Evolutionary conservation across 2,888 invertebrate species (phyloP).

Genomic region (Gibbula magus): DNA sequence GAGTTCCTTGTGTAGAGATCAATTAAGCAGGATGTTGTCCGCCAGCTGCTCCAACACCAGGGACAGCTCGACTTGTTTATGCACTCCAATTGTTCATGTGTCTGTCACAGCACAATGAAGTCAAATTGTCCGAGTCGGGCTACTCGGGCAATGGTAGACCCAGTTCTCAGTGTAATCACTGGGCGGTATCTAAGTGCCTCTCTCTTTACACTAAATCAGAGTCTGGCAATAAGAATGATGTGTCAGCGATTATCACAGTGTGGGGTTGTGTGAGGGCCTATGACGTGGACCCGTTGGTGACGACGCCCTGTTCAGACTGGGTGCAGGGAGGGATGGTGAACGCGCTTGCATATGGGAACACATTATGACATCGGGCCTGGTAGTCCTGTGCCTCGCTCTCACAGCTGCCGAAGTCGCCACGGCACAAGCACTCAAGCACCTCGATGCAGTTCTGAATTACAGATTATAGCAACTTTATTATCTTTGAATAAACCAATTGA

Average conservation of each 20-base stretch:
- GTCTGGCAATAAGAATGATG: not conserved
- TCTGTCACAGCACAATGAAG: too few species aligned
- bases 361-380: slow-evolving; percentile 83
- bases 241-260: not conserved
- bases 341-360: slow-evolving; percentile 85
- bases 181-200: too few species aligned
- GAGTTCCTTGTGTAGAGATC: too few species aligned
- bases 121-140: too few species aligned
- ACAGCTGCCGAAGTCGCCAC: slow-evolving; percentile 86
- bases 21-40: too few species aligned
- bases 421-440: slow-evolving; percentile 85
- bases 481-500: not conserved
- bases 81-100: too few species aligned
- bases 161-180: too few species aligned
- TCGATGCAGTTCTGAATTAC: slow-evolving; percentile 84
- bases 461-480: not conserved
- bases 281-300: slow-evolving; percentile 54
- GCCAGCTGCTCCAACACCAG: too few species aligned
- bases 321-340: slow-evolving; percentile 57
- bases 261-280: not conserved
- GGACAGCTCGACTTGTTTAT: too few species aligned
- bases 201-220: too few species aligned
- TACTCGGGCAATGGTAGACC: too few species aligned
- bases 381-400: slow-evolving; percentile 82
- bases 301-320: slow-evolving; percentile 6